Conservation (phyloP, 2,797 vertebrate genomes). For the Phrynocephalus forsythii region DNA sequence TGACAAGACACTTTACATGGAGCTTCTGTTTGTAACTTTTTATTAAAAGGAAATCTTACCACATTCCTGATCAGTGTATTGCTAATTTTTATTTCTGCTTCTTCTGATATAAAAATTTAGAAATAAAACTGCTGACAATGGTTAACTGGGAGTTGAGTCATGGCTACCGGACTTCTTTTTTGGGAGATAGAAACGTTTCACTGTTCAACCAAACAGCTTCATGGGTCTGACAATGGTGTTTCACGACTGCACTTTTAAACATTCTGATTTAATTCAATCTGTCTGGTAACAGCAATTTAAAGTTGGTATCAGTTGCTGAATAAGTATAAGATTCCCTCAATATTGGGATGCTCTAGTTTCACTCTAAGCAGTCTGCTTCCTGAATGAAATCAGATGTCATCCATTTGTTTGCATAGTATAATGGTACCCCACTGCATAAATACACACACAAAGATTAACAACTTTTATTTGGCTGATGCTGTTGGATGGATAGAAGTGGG, state of each 20-base stretch:
- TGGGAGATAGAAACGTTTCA: too few relatives aligned
- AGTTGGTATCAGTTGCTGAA: slow-evolving; percentile 38
- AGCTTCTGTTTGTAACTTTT: slow-evolving; percentile 46
- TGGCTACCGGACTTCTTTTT: too few relatives aligned
- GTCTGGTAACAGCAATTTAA: slow-evolving; percentile 56
- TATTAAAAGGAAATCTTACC: slow-evolving; percentile 44
- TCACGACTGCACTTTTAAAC: slow-evolving; percentile 51
- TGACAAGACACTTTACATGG: slow-evolving; percentile 20
- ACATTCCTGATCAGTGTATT: slow-evolving; percentile 40
- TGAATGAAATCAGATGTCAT: slow-evolving; percentile 30
- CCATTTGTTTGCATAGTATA: slow-evolving; percentile 34
- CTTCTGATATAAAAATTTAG: slow-evolving; percentile 62
- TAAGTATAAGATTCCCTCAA: background rate
- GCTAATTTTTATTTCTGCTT: slow-evolving; percentile 61
- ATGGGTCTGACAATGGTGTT: slow-evolving; percentile 65
- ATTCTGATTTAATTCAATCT: slow-evolving; percentile 56
- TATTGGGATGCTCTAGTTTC: slow-evolving; percentile 35
- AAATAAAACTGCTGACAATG: slow-evolving; percentile 61
- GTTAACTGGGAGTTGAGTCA: too few relatives aligned
- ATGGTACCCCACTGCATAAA: background rate
- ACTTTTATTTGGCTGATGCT: slow-evolving; percentile 21
- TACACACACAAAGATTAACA: background rate
- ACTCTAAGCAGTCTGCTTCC: background rate
- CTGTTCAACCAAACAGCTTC: too few relatives aligned
- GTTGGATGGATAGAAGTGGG: background rate